A percentile compares a stretch with the other conserved stretches of the same genome.
phyloP scores from a whole-genome alignment of 2,113 vertebrate species.

The Aldabrachelys gigantea region DNA sequence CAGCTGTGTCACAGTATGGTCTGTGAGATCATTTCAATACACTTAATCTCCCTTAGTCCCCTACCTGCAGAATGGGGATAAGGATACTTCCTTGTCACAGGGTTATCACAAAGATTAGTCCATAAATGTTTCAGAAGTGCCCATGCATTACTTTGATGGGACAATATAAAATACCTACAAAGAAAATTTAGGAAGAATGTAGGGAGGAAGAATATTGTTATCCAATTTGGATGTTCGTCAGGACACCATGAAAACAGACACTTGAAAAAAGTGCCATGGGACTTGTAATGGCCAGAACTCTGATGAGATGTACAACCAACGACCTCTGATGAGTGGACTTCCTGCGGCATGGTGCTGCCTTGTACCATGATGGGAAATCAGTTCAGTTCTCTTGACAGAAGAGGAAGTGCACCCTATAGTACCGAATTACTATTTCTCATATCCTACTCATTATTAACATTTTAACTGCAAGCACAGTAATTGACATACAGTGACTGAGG shows the following conservation, averaged over 20 bases:
- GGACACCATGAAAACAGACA: background rate
- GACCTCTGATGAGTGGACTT: too few species aligned
- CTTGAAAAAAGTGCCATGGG: background rate
- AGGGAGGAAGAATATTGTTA: background rate
- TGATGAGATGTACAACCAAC: too few species aligned
- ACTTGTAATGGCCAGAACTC: background rate
- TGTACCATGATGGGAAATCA: background rate
- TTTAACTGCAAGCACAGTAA: background rate
- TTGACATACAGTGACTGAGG: rapidly evolving
- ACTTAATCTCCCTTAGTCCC: background rate
- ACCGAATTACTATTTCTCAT: background rate
- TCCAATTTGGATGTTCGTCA: background rate
- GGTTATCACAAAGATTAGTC: background rate
- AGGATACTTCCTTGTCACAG: rapidly evolving
- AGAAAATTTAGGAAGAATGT: background rate
- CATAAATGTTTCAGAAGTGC: background rate
- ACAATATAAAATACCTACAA: background rate
- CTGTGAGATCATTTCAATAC: background rate
- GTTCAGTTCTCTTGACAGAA: background rate
- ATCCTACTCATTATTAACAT: background rate
- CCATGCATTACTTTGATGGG: background rate
- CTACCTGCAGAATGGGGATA: background rate
- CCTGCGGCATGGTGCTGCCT: background rate
- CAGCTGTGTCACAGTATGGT: rapidly evolving
- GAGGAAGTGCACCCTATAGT: background rate